Evolutionary conservation across 2,797 vertebrate genomes (phyloP).

Genomic region (Percopsis omiscomaycus): DNA sequence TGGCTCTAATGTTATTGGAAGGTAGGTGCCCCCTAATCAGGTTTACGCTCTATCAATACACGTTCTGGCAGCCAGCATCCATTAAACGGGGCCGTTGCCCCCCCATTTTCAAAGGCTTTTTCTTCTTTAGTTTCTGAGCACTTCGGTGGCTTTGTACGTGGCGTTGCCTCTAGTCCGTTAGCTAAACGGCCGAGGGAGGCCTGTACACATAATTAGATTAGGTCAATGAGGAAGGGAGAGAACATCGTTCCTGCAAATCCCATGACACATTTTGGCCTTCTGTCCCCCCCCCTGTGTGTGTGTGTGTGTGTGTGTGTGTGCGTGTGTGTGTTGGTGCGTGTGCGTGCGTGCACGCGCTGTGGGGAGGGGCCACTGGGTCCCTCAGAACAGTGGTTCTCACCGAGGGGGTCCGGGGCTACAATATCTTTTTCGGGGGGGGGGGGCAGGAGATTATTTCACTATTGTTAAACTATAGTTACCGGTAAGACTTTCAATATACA

Average conservation of each 20-base stretch:
- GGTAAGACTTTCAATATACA: neutral
- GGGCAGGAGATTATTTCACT: too few species aligned
- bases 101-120: conserved; percentile 29
- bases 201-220: conserved; percentile 55
- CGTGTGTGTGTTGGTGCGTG: neutral
- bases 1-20: conserved; percentile 76
- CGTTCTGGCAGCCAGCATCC: conserved; percentile 80
- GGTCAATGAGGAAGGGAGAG: conserved; percentile 32
- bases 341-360: neutral
- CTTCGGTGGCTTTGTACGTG: conserved; percentile 36
- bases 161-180: conserved; percentile 33
- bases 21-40: conserved; percentile 82
- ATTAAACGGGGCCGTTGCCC: conserved; percentile 61
- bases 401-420: neutral
- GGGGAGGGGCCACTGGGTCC: too few species aligned
- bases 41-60: conserved; percentile 81
- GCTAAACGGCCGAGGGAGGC: conserved; percentile 35
- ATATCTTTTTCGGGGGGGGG: neutral
- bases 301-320: neutral
- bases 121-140: neutral
- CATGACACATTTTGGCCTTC: conserved; percentile 37
- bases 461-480: too few species aligned
- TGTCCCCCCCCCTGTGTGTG: neutral
- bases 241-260: conserved; percentile 33
- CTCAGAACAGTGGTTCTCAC: neutral